A percentile compares a stretch with the other conserved stretches of the same genome.
These are phyloP conservation scores for Rhopilema esculentum DNA, from an alignment of 30 jellyfish, hydroid and myxozoan species.

Conservation along the genomic window DNA sequence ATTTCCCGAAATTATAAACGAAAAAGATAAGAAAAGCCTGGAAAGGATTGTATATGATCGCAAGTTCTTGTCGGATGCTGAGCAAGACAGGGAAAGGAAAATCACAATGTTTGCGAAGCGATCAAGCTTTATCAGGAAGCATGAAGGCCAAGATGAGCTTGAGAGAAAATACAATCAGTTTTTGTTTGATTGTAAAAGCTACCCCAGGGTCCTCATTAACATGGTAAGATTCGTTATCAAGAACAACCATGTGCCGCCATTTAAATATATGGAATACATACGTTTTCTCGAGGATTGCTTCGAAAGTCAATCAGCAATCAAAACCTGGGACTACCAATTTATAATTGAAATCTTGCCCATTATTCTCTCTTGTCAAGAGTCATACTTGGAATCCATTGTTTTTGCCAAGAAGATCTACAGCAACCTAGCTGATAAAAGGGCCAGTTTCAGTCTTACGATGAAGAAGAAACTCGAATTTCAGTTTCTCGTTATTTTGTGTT, in stretches of 20 bases:
- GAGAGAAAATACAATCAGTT: conserved; percentile 12
- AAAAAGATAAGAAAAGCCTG: background rate
- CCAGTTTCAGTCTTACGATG: background rate
- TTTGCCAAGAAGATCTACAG: background rate
- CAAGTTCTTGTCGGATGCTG: background rate
- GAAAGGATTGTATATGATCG: background rate
- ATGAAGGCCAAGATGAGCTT: conserved; percentile 10
- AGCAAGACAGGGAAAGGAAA: conserved; percentile 3
- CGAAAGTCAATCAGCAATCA: too few relatives aligned
- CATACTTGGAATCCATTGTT: background rate
- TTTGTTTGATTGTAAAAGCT: background rate
- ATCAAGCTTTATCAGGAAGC: background rate
- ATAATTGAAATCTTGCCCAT: background rate
- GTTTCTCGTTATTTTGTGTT: background rate
- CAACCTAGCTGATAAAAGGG: background rate
- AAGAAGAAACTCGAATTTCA: background rate
- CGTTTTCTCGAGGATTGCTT: background rate
- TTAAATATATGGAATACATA: background rate
- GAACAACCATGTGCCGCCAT: background rate
- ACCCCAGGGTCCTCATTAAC: background rate
- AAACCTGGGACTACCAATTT: background rate
- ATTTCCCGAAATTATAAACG: background rate
- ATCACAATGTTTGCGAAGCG: background rate
- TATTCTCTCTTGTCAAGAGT: background rate
- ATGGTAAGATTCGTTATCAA: background rate